Conservation (phyloP, 2,888 invertebrate species). For the Andrena camellia region DNA sequence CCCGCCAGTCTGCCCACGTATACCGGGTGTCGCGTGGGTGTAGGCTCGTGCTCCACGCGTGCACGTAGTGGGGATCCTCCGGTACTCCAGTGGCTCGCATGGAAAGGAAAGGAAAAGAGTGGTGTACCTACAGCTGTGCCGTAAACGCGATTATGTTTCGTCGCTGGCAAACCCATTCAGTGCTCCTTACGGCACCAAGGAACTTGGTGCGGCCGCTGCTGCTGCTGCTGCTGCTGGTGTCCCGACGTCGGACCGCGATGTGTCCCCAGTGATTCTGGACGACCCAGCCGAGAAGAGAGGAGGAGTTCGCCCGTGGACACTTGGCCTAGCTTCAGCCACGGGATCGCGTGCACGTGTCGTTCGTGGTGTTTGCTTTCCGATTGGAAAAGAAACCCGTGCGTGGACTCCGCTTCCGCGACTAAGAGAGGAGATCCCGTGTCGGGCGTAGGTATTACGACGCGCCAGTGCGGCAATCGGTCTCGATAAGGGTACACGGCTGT, state of each 20-base stretch:
- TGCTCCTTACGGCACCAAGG: slow-evolving; percentile 78
- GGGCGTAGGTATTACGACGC: slow-evolving; percentile 17
- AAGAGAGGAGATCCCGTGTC: slow-evolving; percentile 37
- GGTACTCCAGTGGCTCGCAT: slow-evolving; percentile 60
- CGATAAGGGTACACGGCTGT: slow-evolving; percentile 1
- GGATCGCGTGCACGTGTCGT: slow-evolving; percentile 31
- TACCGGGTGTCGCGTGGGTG: slow-evolving; percentile 73
- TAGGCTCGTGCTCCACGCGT: slow-evolving; percentile 55
- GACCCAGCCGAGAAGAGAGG: background rate
- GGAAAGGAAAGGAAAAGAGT: slow-evolving; percentile 79
- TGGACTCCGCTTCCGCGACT: slow-evolving; percentile 13
- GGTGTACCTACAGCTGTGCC: slow-evolving; percentile 76
- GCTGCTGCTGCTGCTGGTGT: slow-evolving; percentile 35
- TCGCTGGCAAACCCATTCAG: slow-evolving; percentile 78
- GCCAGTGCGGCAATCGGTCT: slow-evolving; percentile 25
- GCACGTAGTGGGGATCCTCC: slow-evolving; percentile 60
- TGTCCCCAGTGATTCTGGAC: slow-evolving; percentile 8
- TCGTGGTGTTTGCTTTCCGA: slow-evolving; percentile 7
- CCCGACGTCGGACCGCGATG: slow-evolving; percentile 36
- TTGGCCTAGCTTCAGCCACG: background rate
- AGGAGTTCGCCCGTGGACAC: slow-evolving; percentile 11
- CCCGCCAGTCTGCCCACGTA: slow-evolving; percentile 59
- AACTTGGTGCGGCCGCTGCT: slow-evolving; percentile 58
- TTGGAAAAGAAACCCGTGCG: background rate
- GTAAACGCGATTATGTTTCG: slow-evolving; percentile 79